phyloP scores from a whole-genome alignment of 1,140 invertebrate genomes.

The Ctenoplectra terminalis region DNA sequence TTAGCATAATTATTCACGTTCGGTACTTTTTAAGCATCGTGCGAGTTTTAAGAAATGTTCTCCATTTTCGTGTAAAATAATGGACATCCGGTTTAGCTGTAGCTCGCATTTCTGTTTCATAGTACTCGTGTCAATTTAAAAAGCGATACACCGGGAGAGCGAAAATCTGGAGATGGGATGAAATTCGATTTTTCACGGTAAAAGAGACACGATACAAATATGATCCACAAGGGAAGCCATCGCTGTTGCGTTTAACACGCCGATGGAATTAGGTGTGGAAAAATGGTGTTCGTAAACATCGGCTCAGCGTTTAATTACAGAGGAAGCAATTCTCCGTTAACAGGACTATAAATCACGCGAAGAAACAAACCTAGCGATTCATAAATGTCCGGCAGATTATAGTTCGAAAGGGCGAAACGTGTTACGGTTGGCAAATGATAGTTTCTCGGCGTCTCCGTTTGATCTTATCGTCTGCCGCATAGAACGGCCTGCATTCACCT shows the following conservation, averaged over 20 bases:
- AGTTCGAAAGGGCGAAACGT: background rate
- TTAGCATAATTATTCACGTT: too few species aligned
- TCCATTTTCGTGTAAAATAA: too few species aligned
- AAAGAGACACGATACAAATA: background rate
- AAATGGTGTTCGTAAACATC: background rate
- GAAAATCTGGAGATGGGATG: too few species aligned
- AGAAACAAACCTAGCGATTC: background rate
- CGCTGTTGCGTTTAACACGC: background rate
- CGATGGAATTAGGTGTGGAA: background rate
- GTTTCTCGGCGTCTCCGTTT: background rate
- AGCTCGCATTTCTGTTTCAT: too few species aligned
- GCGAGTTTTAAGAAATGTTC: too few species aligned
- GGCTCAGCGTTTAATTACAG: background rate
- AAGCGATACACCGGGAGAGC: too few species aligned
- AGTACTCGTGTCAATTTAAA: too few species aligned
- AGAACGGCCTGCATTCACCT: constrained; percentile 15
- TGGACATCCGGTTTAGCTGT: too few species aligned
- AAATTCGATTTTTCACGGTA: too few species aligned
- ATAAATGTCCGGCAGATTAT: background rate
- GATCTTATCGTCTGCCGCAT: constrained; percentile 28
- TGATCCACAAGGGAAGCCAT: background rate
- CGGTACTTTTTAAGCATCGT: too few species aligned
- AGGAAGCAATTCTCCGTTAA: background rate
- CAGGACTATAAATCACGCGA: background rate
- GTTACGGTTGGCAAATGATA: background rate